Base-by-base conservation (phyloP, 1,140 invertebrate species). In the Tyrophagus putrescentiae region DNA sequence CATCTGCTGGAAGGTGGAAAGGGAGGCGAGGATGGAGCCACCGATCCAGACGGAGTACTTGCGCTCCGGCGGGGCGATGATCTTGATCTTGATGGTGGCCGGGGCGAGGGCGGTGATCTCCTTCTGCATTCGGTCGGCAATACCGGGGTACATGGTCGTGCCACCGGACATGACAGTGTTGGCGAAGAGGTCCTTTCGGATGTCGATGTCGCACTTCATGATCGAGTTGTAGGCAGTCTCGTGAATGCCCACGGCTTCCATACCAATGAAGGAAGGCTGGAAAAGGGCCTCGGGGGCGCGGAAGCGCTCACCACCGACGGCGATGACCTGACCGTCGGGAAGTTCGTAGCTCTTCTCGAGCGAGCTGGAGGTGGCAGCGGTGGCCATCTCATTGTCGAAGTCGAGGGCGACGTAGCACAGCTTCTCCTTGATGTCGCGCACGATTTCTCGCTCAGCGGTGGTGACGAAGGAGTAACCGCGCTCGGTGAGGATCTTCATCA, bases 211-310 rank as follows among this genome's bases (percentile, higher is more conserved):
- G 75, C 84, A 87, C 76, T 85, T 87, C 84, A 87, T 85, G 77
- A 88, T 88, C 65, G 84, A 85, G 76, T 87, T 87, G 81, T 84
- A 88, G 61, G 83, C 82, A 67, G 85, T 86, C 70, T 86, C 84
- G 67, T 87, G 84, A 70, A 85, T 84, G 65, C 84, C 84, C 68
- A 79, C 81, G 62, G 83, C 82, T 76, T 87, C 84, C 84, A 87
- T 85, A 62, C 74, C 73, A 76, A 92, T 73, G 84, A 92, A 93
- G 57, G 85, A 87, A 63, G 91, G 89, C 75, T 94, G 90, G 87
- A 96, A 95, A 61, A 96, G 80, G 65, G 91, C 89, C 72, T 95
- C 91, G 34, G 91, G 91, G 76, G 89, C 95, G 76, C 92, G 84
- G 89, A 97, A 97, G 71, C 93, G 80, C 59, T 69, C 80, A 70